Evolutionary conservation across 2,888 invertebrate species (phyloP), one percentile per base, ranked within the genome.

Genomic region (Cantharis rustica): DNA sequence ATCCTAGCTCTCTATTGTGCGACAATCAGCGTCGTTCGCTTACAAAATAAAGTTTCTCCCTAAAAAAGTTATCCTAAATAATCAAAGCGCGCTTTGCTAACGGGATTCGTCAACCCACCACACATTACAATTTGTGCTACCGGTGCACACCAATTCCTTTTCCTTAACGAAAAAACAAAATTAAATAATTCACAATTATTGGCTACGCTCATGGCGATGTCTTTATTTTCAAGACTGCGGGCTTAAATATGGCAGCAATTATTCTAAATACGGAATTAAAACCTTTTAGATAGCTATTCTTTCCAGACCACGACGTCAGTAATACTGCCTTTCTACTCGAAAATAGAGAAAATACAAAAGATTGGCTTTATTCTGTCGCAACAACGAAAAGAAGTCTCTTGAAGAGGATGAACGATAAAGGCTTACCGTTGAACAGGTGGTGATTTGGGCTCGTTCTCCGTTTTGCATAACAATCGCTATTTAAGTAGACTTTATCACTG

Each of bases 241-340:
- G 85, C 87, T 88, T 88, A 87, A 88, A 87, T 88, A 87, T 88
- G 86, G 87, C 85, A 86, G 88, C 88, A 88, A 88, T 88, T 88
- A 88, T 88, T 88, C 88, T 88, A 88, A 88, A 88, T 88, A 87
- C 86, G 85, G 87, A 85, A 87, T 88, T 87, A 87, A 87, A 87
- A 87, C 88, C 87, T 87, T 88, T 87, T 86, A 88, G 88, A 88
- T 87, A 85, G 87, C 87, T 86, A 88, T 88, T 88, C 88, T 87
- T 88, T 88, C 87, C 88, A 86, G 86, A 84, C 87, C 87, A 87
- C 86, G 86, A 84, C 86, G 84, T 84, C 85, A 83, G 86, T 87
- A 87, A 87, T 86, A 84, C 86, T 83, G 83, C 83, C 83, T 83
- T 83, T 84, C 83, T 83, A 84, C 84, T 85, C 81, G 85, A 86